phyloP scores from a whole-genome alignment of 2,888 invertebrate species.

The Leptopilina drosophilae region DNA sequence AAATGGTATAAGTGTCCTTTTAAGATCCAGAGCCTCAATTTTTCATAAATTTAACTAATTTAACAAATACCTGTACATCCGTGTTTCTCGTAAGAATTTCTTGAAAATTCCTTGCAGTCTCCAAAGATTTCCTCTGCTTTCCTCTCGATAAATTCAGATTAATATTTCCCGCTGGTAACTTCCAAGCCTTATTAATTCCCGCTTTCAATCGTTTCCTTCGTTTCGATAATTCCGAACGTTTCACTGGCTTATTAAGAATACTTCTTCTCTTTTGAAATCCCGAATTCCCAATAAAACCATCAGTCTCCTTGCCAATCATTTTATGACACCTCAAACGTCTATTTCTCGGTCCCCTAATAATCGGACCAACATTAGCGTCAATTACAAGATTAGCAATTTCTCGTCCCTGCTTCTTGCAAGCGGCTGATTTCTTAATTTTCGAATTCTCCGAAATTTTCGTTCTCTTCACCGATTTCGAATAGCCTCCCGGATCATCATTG shows the following conservation, averaged over 20 bases:
- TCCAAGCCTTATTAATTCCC: conserved; percentile 47
- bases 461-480: conserved; percentile 27
- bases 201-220: conserved; percentile 38
- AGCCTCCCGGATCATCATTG: conserved; percentile 28
- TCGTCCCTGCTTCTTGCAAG: conserved; percentile 63
- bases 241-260: conserved; percentile 22
- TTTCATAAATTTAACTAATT: background rate
- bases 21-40: too few relatives aligned
- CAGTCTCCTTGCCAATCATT: background rate
- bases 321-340: conserved; percentile 57
- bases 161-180: conserved; percentile 46
- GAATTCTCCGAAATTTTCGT: conserved; percentile 5
- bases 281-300: conserved; percentile 40
- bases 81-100: conserved; percentile 18
- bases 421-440: conserved; percentile 48
- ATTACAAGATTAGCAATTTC: conserved; percentile 71
- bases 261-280: conserved; percentile 23
- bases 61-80: conserved; percentile 12
- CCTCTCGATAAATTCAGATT: conserved; percentile 46
- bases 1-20: too few relatives aligned
- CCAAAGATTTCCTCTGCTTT: conserved; percentile 12
- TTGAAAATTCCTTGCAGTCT: conserved; percentile 8
- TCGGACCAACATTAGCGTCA: conserved; percentile 69
- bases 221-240: conserved; percentile 27
- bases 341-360: conserved; percentile 64